Base-by-base conservation (phyloP, 2,797 vertebrate genomes). In the Malacoraja senta region DNA sequence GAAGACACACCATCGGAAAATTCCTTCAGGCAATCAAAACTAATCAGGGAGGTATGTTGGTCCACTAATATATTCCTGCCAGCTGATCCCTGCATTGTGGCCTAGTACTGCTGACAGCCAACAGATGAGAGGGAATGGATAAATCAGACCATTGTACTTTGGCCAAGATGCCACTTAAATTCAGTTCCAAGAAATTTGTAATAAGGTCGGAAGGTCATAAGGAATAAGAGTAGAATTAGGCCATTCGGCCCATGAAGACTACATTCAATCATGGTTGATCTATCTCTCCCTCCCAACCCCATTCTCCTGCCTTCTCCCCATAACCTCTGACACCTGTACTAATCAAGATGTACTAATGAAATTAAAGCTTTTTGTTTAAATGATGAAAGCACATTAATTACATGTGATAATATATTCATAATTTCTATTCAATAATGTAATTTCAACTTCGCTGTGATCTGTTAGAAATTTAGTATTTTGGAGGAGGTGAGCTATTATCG, bases 381-480 rank as follows among this genome's bases (percentile, higher is more conserved):
- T 63, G 83, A 86, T n/a, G 83, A 26, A 86, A 29, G 58, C 9
- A 63, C 7, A 78, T 84, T 84, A 15, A 10, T 58, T 84, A 10
- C 81, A 84, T 61, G 26, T 84, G 81, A 29, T 84, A 84, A 84
- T n/a, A 61, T 84, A 86, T 63, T n/a, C n/a, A n/a, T n/a, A n/a
- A n/a, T n/a, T n/a, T 1, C 9, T 7, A 58, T 61, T 84, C 29
- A 84, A 84, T 84, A 84, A 61, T 13, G 19, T 26, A 84, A 84
- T 84, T 84, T 86, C 26, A 63, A n/a, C 83, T 63, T 26, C 12
- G 15, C 58, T 63, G 58, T 63, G 58, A 29, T 86, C 15, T 13
- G 29, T 63, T 7, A 15, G 29, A 53, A n/a, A 61, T 86, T n/a
- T 12, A 63, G 29, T 7, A 63, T 84, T 84, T 58, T 84, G 58